phyloP scores from a whole-genome alignment of 2,113 vertebrate genomes.

The Microtus richardsoni region DNA sequence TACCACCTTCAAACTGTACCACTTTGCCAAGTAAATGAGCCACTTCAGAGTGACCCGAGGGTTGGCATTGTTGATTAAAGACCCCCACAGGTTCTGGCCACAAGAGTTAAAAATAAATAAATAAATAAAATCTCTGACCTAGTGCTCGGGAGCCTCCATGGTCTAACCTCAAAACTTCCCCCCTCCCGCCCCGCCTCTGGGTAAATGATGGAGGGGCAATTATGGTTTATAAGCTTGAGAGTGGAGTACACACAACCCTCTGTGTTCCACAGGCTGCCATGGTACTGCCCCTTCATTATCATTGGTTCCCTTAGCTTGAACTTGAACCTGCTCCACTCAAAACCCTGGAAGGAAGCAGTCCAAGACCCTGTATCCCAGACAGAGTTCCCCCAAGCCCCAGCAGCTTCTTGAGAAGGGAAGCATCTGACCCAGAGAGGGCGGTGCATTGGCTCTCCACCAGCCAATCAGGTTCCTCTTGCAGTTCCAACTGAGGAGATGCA shows the following conservation, averaged over 20 bases:
- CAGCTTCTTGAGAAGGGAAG: neutral
- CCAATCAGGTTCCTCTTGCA: constrained; percentile 31
- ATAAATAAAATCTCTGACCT: constrained; percentile 17
- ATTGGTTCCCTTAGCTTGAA: neutral
- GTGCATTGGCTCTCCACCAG: neutral
- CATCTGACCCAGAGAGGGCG: neutral
- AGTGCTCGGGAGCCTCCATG: neutral
- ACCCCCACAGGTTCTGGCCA: constrained; percentile 2
- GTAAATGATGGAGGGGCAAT: too few species aligned
- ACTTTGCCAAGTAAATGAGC: constrained; percentile 59
- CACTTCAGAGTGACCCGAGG: constrained; percentile 51
- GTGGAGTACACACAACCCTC: too few species aligned
- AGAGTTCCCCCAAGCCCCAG: neutral
- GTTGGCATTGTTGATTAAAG: neutral
- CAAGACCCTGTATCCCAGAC: neutral
- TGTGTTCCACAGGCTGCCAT: neutral
- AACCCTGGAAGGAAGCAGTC: neutral
- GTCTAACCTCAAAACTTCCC: neutral
- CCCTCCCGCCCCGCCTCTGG: too few species aligned
- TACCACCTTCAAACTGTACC: constrained; percentile 4
- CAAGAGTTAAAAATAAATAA: neutral
- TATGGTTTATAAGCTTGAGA: too few species aligned
- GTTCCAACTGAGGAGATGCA: neutral
- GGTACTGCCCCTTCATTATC: neutral
- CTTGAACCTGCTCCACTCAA: neutral